A percentile compares a stretch with the other conserved stretches of the same genome.
These are phyloP conservation scores for Eupithecia pulchellata DNA, from an alignment of 2,888 invertebrate species.

Conservation along the genomic window DNA sequence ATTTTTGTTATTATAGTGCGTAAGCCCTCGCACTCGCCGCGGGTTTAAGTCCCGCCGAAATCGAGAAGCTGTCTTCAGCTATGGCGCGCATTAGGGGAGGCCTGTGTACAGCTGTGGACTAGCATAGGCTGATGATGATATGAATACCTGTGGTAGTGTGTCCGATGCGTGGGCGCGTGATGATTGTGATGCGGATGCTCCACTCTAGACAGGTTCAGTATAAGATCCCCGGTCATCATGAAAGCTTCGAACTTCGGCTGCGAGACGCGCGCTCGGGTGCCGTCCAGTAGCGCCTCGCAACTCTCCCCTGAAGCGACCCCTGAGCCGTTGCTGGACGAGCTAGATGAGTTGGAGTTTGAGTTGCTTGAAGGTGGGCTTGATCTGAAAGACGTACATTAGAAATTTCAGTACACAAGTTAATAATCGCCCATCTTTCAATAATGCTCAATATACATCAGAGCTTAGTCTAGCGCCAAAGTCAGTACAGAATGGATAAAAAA, in stretches of 20 bases:
- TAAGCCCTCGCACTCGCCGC: too few relatives aligned
- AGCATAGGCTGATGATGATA: too few relatives aligned
- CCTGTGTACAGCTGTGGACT: too few relatives aligned
- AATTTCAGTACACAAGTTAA: not conserved
- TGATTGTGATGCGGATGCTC: constrained; percentile 87
- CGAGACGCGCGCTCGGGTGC: constrained; percentile 65
- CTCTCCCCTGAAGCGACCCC: constrained; percentile 84
- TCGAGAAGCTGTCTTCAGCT: too few relatives aligned
- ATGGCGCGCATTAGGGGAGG: too few relatives aligned
- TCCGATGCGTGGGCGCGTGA: constrained; percentile 79
- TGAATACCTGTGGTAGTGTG: constrained; percentile 78
- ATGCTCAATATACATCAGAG: not conserved
- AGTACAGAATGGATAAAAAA: not conserved
- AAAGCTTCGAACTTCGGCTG: constrained; percentile 94
- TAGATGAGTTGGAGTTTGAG: constrained; percentile 73
- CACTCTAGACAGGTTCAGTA: constrained; percentile 95
- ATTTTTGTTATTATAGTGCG: too few relatives aligned
- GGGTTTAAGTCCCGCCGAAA: too few relatives aligned
- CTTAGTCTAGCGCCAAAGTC: not conserved
- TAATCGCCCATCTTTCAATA: not conserved
- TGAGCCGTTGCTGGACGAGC: constrained; percentile 79
- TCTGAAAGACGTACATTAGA: constrained; percentile 52
- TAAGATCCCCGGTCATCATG: constrained; percentile 99
- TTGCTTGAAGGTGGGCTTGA: constrained; percentile 78
- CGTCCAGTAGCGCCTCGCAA: constrained; percentile 76